Conservation (phyloP, 1,140 invertebrate species). For the Penaeus japonicus region DNA sequence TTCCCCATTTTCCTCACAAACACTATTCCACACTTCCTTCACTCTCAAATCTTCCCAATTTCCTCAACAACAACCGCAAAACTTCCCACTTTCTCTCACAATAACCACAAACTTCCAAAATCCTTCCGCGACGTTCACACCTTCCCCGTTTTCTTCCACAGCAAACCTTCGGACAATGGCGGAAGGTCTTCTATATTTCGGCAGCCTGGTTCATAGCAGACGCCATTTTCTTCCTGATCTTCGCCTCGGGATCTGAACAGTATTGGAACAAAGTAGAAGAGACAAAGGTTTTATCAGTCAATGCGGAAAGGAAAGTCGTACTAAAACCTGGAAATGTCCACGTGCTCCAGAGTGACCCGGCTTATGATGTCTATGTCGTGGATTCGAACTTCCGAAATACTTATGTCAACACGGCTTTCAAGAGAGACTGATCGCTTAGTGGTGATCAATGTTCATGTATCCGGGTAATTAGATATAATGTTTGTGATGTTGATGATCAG, state of each 20-base stretch:
- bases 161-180: conserved; percentile 60
- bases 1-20: too few species aligned
- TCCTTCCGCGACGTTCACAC: too few species aligned
- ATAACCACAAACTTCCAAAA: neutral
- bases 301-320: neutral
- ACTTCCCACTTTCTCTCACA: neutral
- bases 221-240: conserved; percentile 24
- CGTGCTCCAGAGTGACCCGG: too few species aligned
- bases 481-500: too few species aligned
- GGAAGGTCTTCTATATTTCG: conserved; percentile 60
- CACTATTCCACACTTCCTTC: too few species aligned
- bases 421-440: neutral
- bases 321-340: neutral
- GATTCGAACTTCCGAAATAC: neutral
- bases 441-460: neutral
- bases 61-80: too few species aligned
- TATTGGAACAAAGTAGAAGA: conserved; percentile 10
- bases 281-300: neutral
- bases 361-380: neutral
- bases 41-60: too few species aligned
- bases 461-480: neutral
- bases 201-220: conserved; percentile 19
- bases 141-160: conserved; percentile 40
- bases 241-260: conserved; percentile 37
- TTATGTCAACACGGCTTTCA: neutral